These are phyloP conservation scores for Dicerorhinus sumatrensis DNA, from an alignment of 2,113 vertebrate genomes.

Conservation along the genomic window DNA sequence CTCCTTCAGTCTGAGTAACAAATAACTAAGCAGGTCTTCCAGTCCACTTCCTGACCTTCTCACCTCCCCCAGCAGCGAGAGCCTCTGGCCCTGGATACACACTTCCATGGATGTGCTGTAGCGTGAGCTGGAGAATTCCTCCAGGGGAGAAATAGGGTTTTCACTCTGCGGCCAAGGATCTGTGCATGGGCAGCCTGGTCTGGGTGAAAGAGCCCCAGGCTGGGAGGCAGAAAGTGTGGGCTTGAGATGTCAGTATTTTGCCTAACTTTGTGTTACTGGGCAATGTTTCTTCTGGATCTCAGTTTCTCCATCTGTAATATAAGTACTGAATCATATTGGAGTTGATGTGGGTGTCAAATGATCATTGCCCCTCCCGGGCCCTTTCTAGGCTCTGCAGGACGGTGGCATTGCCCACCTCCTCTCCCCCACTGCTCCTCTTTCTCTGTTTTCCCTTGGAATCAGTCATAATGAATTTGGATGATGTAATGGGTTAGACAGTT, in stretches of 20 bases:
- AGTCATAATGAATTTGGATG: neutral
- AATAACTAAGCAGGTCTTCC: neutral
- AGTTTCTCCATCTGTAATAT: neutral
- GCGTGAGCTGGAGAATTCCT: too few relatives aligned
- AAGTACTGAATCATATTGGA: neutral
- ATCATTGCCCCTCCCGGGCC: rapidly evolving
- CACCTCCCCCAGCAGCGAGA: neutral
- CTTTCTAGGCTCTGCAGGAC: too few relatives aligned
- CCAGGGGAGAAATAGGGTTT: neutral
- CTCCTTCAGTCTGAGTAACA: neutral
- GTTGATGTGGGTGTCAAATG: too few relatives aligned
- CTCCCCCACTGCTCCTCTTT: neutral
- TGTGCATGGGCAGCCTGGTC: neutral
- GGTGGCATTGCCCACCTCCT: neutral
- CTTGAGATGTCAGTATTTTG: rapidly evolving
- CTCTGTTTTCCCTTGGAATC: neutral
- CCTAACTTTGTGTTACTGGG: neutral
- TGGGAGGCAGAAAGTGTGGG: too few relatives aligned
- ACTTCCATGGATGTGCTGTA: rapidly evolving
- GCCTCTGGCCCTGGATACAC: neutral
- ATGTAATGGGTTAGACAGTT: neutral
- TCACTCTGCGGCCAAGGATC: neutral
- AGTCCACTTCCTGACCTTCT: neutral
- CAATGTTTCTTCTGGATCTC: neutral
- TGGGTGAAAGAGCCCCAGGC: rapidly evolving